Base-by-base conservation (phyloP, 2,888 invertebrate genomes). In the Temnothorax rugatulus region DNA sequence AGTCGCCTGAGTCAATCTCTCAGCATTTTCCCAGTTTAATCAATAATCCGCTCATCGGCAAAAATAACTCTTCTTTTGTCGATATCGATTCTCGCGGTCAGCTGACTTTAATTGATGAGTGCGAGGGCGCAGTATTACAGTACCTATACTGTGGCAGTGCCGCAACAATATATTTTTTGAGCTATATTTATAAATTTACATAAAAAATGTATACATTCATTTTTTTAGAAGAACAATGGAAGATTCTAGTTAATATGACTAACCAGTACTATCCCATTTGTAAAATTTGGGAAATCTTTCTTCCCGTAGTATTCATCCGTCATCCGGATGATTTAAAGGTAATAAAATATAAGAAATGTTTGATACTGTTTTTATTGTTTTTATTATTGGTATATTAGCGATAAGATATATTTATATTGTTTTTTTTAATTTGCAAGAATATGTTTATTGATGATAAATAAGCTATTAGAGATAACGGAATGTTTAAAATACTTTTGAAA, bases 281-380 rank as follows among this genome's bases (percentile, higher is more conserved):
- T 41, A 41, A 41, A 41, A 41, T 41, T 0, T 38, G 18, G 34
- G n/a, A 9, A 47, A 15, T 47, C 4, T 47, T 47, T 15, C 4
- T 47, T 4, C 47, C 47, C 5, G 0, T 4, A 5, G 15, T 47
- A 47, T 4, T 2, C 47, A 47, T 47, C 15, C 15, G 15, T 47
- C 47, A 47, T 47, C 47, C 69, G 13, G 69, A 69, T 69, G 50
- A 69, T 69, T 2, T 69, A 0, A 21, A 69, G 69, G 52, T 69
- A 41, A 41, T 21, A 1, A 21, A 64, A 41, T 21, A 38, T 63
- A 38, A 38, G 2, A 38, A 63, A n/a, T 5, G 18, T 38, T n/a
- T 63, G 8, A 41, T 63, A 8, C 5, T 21, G 5, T 15, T n/a
- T 8, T 38, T 7, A 8, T n/a, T 38, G 5, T 15, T n/a, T 8